A percentile compares a stretch with the other conserved stretches of the same genome.
These are phyloP conservation scores for Rhagophthalmus giganteus DNA, from an alignment of 2,888 invertebrate species.

Conservation along the genomic window DNA sequence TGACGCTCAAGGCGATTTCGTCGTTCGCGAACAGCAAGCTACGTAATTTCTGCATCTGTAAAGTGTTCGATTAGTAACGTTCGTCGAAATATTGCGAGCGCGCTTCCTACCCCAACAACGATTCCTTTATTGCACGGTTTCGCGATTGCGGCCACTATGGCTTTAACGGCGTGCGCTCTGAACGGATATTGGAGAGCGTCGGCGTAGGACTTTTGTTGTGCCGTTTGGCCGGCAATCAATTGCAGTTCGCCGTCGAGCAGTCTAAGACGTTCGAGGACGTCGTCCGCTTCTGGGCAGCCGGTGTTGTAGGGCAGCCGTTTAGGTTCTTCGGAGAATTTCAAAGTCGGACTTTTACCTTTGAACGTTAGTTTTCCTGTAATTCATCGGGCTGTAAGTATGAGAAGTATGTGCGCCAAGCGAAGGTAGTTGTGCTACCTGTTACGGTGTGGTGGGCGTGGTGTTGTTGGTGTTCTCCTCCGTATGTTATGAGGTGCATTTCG, in stretches of 20 bases:
- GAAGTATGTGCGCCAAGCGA: no score
- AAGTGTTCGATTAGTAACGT: slow-evolving; percentile 4
- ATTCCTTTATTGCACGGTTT: slow-evolving; percentile 62
- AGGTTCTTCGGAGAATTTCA: slow-evolving; percentile 47
- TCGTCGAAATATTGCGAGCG: not conserved
- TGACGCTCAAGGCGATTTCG: slow-evolving; percentile 64
- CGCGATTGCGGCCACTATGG: slow-evolving; percentile 68
- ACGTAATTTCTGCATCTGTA: slow-evolving; percentile 45
- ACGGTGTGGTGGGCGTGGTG: slow-evolving; percentile 64
- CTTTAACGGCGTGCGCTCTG: slow-evolving; percentile 75
- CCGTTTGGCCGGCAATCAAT: slow-evolving; percentile 38
- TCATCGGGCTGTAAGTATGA: no score
- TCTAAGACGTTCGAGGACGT: slow-evolving; percentile 40
- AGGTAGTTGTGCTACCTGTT: no score
- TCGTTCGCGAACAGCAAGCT: slow-evolving; percentile 57
- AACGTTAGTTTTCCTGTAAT: slow-evolving; percentile 50
- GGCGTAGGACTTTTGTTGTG: slow-evolving; percentile 60
- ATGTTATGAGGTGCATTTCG: slow-evolving; percentile 63
- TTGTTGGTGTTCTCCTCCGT: slow-evolving; percentile 59
- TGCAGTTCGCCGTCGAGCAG: slow-evolving; percentile 47
- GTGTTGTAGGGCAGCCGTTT: slow-evolving; percentile 38
- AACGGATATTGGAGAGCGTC: slow-evolving; percentile 71
- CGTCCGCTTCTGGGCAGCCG: slow-evolving; percentile 41
- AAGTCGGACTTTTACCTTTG: slow-evolving; percentile 58
- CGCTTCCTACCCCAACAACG: slow-evolving; percentile 59